Evolutionary conservation across 2,113 vertebrate genomes (phyloP).

Genomic region (Propithecus coquereli): DNA sequence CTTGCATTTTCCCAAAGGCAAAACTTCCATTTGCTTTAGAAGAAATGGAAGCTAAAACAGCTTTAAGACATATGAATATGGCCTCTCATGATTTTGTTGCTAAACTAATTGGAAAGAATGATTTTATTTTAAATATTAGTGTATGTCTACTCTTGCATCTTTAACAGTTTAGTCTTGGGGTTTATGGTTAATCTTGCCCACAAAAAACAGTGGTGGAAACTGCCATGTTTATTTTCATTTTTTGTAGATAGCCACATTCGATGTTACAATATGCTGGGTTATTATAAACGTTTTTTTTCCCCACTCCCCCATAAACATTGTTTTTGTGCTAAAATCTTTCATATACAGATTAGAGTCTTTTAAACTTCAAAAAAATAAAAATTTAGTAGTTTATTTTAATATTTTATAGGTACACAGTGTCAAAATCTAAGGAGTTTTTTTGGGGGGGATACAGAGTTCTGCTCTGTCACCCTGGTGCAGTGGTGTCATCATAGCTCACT

Average conservation of each 20-base stretch:
- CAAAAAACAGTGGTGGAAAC: neutral
- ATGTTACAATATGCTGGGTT: neutral
- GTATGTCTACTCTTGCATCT: neutral
- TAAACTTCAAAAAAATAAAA: neutral
- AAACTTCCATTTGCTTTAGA: constrained; percentile 31
- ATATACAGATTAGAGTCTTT: neutral
- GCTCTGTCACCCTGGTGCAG: too few relatives aligned
- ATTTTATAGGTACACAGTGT: neutral
- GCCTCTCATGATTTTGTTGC: neutral
- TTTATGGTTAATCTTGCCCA: neutral
- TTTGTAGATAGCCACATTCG: neutral
- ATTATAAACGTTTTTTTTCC: neutral
- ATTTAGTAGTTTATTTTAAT: neutral
- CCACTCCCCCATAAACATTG: too few relatives aligned
- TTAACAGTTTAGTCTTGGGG: neutral
- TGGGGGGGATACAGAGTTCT: too few relatives aligned
- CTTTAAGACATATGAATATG: constrained; percentile 5
- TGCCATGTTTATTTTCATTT: constrained; percentile 4
- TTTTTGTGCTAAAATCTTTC: neutral
- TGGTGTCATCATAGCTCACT: too few relatives aligned
- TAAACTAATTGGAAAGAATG: neutral
- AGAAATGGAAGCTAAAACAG: neutral
- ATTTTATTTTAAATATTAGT: constrained; percentile 23
- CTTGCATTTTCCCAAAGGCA: constrained; percentile 30
- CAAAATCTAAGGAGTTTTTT: neutral